Evolutionary conservation across 2,888 invertebrate species (phyloP).

Genomic region (Sympetrum striolatum): DNA sequence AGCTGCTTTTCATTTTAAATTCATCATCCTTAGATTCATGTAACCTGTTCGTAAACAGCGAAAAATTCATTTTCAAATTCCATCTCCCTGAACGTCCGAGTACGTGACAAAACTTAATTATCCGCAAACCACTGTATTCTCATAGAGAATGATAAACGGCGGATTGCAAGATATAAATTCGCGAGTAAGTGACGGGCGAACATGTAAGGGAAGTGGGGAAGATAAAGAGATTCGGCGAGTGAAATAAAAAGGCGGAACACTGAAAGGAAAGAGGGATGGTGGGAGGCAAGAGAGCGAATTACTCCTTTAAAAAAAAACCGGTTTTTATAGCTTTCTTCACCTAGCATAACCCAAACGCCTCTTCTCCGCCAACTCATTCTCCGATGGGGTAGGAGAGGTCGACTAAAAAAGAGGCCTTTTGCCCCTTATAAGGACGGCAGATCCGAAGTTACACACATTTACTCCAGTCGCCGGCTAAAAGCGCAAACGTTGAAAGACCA

Average conservation of each 20-base stretch:
- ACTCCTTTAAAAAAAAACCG: background rate
- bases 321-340: background rate
- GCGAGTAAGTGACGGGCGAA: background rate
- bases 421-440: background rate
- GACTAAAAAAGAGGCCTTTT: background rate
- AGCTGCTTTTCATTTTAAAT: too few species aligned
- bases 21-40: too few species aligned
- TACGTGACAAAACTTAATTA: background rate
- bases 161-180: background rate
- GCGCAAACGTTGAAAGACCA: background rate
- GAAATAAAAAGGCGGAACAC: background rate
- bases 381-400: background rate
- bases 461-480: background rate
- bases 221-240: background rate
- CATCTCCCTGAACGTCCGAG: background rate
- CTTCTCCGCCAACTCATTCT: background rate
- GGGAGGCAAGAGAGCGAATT: background rate
- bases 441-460: background rate
- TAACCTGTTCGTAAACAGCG: too few species aligned
- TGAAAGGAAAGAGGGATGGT: background rate
- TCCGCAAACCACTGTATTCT: background rate
- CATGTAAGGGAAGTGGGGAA: background rate
- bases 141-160: background rate
- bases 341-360: background rate
- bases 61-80: background rate